Evolutionary conservation across 1,140 invertebrate genomes (phyloP), one percentile per base, ranked within the genome.

Genomic region (Streblospio benedicti): DNA sequence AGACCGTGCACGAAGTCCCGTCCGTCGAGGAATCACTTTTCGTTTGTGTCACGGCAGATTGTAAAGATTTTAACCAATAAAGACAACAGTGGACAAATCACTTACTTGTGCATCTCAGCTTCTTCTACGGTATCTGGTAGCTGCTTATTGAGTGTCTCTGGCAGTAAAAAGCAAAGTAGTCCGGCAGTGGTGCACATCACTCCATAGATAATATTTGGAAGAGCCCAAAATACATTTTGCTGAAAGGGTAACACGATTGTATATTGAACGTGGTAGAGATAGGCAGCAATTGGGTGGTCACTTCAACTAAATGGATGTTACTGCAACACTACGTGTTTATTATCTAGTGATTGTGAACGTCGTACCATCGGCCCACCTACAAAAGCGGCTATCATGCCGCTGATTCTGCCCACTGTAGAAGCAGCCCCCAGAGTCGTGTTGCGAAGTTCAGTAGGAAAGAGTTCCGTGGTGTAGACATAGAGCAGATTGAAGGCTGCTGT

Each of bases 401-500:
- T 87, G 58, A 89, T 75, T 59, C 87, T 76, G 14, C 87, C 87
- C 63, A 83, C 85, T 61, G 85, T 87, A 0, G 87, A 89, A 38
- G 86, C 82, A 2, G 86, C 79, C 1, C 90, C 90, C 49, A 93
- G 76, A 0, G 84, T 89, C 0, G 88, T 88, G 68, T 86, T 89
- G 4, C 74, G 65, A 23, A 76, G 73, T 72, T 87, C 85, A 74
- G 84, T 87, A 73, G 69, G 86, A 81, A 63, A 88, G 14, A 84
- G 71, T 77, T 95, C 91, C 0, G 90, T 89, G 0, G 90, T 91
- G 71, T 91, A 93, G 65, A 93, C 90, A 66, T 92, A 93, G 57
- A 91, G 85, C 18, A 93, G 86, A 32, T 89, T 87, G 69, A 90
- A 92, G 0, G 87, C 85, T 0, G 87, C 88, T 82, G 79, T 85